These are phyloP conservation scores for Tromatobia lineatoria DNA, from an alignment of 2,888 invertebrate species.

Conservation along the genomic window DNA sequence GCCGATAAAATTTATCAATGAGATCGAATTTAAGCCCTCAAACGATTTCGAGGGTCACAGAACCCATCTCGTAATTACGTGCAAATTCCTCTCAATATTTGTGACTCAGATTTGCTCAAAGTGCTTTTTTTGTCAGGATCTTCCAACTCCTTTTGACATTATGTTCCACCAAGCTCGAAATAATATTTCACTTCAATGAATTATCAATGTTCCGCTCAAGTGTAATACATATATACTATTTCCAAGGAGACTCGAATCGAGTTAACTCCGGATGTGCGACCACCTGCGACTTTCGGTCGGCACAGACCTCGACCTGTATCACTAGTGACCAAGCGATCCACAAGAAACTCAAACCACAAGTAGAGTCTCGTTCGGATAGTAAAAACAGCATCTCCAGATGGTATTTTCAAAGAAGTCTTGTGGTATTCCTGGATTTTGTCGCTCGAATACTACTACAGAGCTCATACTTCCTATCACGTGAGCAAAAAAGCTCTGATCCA, in stretches of 20 bases:
- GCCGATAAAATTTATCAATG: background rate
- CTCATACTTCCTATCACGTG: background rate
- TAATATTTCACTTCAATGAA: constrained; percentile 17
- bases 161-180: constrained; percentile 11
- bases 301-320: background rate
- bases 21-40: background rate
- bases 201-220: constrained; percentile 19
- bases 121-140: background rate
- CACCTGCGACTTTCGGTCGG: constrained; percentile 16
- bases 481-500: background rate
- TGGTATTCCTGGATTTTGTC: background rate
- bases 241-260: constrained; percentile 6
- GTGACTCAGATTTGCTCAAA: background rate
- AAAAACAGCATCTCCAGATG: background rate
- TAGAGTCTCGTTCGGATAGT: background rate
- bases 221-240: constrained; percentile 17
- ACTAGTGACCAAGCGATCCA: background rate
- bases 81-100: background rate
- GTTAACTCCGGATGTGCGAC: constrained; percentile 13
- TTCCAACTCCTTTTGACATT: background rate
- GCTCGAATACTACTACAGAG: background rate
- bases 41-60: background rate
- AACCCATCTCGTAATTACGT: background rate
- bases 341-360: constrained; percentile 15
- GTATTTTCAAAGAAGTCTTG: background rate